Evolutionary conservation across 2,888 invertebrate genomes (phyloP).

Genomic region (Myathropa florea): DNA sequence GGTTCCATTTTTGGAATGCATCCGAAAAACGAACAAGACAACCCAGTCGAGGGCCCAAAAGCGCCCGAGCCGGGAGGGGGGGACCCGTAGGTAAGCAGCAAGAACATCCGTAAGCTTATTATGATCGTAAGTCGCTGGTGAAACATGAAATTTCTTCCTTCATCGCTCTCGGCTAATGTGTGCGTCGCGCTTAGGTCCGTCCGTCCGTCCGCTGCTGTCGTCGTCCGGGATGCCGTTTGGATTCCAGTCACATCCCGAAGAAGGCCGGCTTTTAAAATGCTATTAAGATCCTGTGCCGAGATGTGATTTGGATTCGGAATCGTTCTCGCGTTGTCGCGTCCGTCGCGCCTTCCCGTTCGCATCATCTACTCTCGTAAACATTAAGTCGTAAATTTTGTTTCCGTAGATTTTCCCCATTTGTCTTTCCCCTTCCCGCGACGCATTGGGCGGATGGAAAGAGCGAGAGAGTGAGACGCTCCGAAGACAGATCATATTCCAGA

Average conservation of each 20-base stretch:
- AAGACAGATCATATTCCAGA: slow-evolving; percentile 63
- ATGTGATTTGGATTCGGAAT: slow-evolving; percentile 52
- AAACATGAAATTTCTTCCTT: slow-evolving; percentile 46
- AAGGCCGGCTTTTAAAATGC: slow-evolving; percentile 67
- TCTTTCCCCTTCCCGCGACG: not conserved
- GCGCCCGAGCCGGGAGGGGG: not conserved
- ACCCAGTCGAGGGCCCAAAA: not conserved
- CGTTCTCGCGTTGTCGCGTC: not conserved
- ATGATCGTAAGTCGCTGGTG: slow-evolving; percentile 39
- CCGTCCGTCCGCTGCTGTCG: not conserved
- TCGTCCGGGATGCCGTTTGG: slow-evolving; percentile 17
- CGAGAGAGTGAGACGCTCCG: not conserved
- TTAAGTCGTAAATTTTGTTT: slow-evolving; percentile 67
- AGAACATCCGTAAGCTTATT: slow-evolving; percentile 51
- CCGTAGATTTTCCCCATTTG: slow-evolving; percentile 44
- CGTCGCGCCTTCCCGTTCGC: not conserved
- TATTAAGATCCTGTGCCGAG: slow-evolving; percentile 66
- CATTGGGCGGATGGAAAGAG: not conserved
- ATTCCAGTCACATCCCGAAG: slow-evolving; percentile 64
- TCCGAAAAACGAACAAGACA: slow-evolving; percentile 8
- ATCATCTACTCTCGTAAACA: slow-evolving; percentile 45
- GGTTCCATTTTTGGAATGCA: slow-evolving; percentile 63
- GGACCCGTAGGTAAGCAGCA: not conserved
- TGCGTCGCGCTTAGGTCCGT: not conserved
- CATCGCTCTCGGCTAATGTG: slow-evolving; percentile 10